Percentiles rank a stretch among this genome's conserved stretches.
Conservation (phyloP, 1,140 invertebrate species). For the Apocrypta bakeri region DNA sequence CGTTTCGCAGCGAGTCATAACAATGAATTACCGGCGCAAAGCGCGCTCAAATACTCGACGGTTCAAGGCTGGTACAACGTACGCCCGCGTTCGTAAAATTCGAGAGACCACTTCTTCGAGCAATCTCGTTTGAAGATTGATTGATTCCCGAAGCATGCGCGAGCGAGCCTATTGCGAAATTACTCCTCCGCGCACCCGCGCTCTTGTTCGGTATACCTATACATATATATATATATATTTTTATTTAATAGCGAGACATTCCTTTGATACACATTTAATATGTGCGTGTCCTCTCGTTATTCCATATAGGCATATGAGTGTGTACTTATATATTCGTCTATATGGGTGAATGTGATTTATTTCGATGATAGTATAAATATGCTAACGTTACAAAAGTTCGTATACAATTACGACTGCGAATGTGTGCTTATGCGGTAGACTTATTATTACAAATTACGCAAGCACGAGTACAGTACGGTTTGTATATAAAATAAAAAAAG, state of each 20-base stretch:
- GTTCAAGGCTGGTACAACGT: conserved; percentile 6
- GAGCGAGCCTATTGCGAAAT: conserved; percentile 5
- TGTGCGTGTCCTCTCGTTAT: neutral
- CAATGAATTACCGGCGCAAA: neutral
- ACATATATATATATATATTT: too few relatives aligned
- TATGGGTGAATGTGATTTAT: conserved; percentile 36
- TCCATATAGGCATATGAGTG: too few relatives aligned
- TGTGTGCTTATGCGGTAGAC: neutral
- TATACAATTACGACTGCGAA: neutral
- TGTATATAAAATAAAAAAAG: neutral
- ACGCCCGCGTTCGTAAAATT: neutral
- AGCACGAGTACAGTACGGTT: conserved; percentile 2
- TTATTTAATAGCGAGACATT: too few relatives aligned
- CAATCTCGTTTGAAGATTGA: conserved; percentile 18
- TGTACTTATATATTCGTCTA: neutral
- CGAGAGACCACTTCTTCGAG: neutral
- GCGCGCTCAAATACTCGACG: neutral
- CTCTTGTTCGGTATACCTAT: too few relatives aligned
- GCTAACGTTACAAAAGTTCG: conserved; percentile 26
- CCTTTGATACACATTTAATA: too few relatives aligned
- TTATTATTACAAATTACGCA: neutral
- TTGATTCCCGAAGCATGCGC: neutral
- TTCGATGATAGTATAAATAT: conserved; percentile 3
- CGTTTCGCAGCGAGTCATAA: conserved; percentile 11
- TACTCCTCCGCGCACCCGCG: neutral